phyloP scores from a whole-genome alignment of 2,797 vertebrate species.

The Chloroceryle inda region DNA sequence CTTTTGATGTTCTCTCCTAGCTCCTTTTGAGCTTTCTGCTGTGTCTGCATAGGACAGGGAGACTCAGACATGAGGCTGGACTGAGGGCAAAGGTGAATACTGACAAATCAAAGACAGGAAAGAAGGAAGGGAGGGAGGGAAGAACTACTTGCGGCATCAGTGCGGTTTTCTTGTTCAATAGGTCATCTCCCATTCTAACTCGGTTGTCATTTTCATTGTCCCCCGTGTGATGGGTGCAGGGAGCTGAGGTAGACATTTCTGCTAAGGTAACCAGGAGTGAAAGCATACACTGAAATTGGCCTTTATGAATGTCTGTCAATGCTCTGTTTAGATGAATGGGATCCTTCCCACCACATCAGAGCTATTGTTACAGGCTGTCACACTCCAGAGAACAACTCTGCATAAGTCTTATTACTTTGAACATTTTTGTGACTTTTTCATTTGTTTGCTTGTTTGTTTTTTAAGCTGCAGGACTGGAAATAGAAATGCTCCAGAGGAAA shows the following conservation, averaged over 20 bases:
- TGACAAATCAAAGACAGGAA: background rate
- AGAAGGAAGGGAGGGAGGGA: background rate
- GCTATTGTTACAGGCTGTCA: background rate
- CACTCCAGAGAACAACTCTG: background rate
- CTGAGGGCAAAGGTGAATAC: background rate
- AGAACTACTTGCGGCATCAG: background rate
- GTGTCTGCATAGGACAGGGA: background rate
- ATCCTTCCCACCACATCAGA: background rate
- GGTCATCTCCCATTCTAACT: background rate
- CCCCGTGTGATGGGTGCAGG: background rate
- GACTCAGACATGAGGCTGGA: background rate
- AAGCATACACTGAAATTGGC: background rate
- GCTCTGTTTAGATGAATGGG: background rate
- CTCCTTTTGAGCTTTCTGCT: constrained; percentile 7
- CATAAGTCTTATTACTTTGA: background rate
- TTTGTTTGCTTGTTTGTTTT: background rate
- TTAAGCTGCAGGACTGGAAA: background rate
- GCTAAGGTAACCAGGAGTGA: constrained; percentile 13
- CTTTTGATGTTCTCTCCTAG: background rate
- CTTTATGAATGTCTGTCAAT: background rate
- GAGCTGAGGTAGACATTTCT: background rate
- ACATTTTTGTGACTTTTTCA: background rate
- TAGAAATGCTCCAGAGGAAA: background rate
- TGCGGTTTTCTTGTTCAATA: background rate
- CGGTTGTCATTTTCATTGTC: constrained; percentile 9